These are phyloP conservation scores for Cantharis flavilabris DNA, from an alignment of 2,888 invertebrate species.

Conservation along the genomic window DNA sequence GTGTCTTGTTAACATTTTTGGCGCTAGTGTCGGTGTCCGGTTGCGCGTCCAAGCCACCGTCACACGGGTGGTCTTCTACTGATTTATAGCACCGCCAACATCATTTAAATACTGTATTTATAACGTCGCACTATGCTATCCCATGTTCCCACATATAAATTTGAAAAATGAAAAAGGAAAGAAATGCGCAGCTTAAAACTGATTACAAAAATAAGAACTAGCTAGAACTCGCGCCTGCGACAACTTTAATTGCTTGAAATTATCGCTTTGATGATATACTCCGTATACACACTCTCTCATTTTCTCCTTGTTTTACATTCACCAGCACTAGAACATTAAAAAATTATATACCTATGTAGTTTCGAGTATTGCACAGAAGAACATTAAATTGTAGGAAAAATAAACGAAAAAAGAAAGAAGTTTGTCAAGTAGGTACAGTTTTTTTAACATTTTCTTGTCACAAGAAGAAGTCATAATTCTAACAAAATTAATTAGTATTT, in stretches of 20 bases:
- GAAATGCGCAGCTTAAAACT: constrained; percentile 20
- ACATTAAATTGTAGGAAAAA: not conserved
- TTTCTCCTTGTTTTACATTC: not conserved
- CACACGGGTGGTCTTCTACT: constrained; percentile 53
- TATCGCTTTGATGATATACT: constrained; percentile 38
- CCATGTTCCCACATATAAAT: not conserved
- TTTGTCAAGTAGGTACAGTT: not conserved
- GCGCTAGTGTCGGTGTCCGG: constrained; percentile 56
- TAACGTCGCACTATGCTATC: constrained; percentile 34
- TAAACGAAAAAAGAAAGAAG: not conserved
- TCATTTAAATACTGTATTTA: constrained; percentile 53
- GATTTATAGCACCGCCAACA: constrained; percentile 55
- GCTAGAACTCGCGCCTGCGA: constrained; percentile 42
- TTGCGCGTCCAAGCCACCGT: constrained; percentile 49
- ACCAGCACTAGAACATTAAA: not conserved
- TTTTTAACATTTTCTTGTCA: not conserved
- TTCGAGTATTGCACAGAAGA: not conserved
- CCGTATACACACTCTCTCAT: constrained; percentile 6
- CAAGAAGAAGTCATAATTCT: not conserved
- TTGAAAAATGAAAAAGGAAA: constrained; percentile 25
- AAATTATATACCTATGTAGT: not conserved
- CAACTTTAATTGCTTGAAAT: constrained; percentile 43
- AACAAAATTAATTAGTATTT: not conserved
- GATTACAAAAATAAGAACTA: constrained; percentile 35
- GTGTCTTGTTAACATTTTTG: constrained; percentile 59